Percentiles rank a stretch among this genome's conserved stretches.
These are phyloP conservation scores for Orgyia antiqua DNA, from an alignment of 2,888 invertebrate genomes.

Conservation along the genomic window DNA sequence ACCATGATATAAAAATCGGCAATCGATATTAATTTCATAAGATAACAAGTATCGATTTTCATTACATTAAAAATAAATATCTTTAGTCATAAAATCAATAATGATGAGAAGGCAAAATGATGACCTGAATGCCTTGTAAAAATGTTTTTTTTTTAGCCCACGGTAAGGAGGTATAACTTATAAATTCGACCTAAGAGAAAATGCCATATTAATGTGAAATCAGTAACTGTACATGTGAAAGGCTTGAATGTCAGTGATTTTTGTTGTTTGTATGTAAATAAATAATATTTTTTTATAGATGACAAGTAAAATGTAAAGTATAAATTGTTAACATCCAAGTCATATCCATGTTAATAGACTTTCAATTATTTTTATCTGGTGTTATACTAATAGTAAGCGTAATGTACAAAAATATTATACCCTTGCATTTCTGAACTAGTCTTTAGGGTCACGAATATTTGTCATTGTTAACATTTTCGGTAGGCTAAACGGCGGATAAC, in stretches of 20 bases:
- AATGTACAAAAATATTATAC: conserved; percentile 70
- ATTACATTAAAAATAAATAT: too few species aligned
- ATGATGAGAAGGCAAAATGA: too few species aligned
- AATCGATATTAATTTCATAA: too few species aligned
- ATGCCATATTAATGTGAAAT: conserved; percentile 32
- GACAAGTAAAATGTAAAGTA: conserved; percentile 36
- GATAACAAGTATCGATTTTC: too few species aligned
- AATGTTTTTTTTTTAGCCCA: too few species aligned
- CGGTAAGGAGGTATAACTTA: too few species aligned
- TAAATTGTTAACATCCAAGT: conserved; percentile 68
- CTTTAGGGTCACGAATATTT: conserved; percentile 66
- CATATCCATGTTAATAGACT: conserved; percentile 67
- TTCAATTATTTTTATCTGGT: conserved; percentile 70
- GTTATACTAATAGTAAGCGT: conserved; percentile 73
- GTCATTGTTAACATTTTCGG: conserved; percentile 37
- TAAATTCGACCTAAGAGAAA: conserved; percentile 20
- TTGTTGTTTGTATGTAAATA: conserved; percentile 39
- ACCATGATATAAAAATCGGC: too few species aligned
- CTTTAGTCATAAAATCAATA: too few species aligned
- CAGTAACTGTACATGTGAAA: conserved; percentile 21
- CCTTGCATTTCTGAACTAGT: conserved; percentile 74
- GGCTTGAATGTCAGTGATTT: conserved; percentile 29
- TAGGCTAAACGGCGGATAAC: conserved; percentile 33
- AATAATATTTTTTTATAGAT: conserved; percentile 31
- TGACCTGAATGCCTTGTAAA: too few species aligned